Conservation (phyloP, 2,113 vertebrate genomes). For the Martes martes region DNA sequence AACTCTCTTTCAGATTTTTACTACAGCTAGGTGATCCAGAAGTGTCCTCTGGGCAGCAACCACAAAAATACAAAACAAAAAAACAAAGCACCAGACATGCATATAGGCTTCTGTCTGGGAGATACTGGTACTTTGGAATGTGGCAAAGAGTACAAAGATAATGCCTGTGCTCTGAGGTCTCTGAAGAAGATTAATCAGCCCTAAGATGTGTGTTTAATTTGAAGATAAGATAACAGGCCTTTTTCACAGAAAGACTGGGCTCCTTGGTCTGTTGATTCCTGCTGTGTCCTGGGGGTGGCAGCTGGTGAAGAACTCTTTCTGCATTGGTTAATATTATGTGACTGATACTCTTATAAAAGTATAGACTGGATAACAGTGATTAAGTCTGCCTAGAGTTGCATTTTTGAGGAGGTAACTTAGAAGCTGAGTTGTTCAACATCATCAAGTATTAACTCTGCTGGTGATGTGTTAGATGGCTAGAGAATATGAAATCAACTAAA, state of each 20-base stretch:
- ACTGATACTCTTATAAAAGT: background rate
- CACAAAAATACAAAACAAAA: background rate
- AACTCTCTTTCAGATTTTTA: background rate
- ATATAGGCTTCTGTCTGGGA: background rate
- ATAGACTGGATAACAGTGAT: background rate
- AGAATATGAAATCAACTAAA: background rate
- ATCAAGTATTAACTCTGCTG: background rate
- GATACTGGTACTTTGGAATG: background rate
- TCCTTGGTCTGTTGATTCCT: background rate
- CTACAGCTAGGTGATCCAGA: background rate
- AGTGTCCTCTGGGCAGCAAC: background rate
- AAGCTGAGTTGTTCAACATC: background rate
- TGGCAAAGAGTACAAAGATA: background rate
- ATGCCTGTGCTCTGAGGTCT: background rate
- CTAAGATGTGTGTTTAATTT: background rate
- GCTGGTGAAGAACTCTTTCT: background rate
- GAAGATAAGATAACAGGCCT: background rate
- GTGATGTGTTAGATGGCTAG: background rate
- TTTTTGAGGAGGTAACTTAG: background rate
- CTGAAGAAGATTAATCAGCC: background rate
- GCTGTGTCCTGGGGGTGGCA: background rate
- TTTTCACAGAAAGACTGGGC: background rate
- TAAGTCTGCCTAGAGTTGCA: background rate
- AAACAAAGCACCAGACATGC: background rate
- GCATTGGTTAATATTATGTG: background rate